Conservation (phyloP, 92 coral and sea anemone species). For the Montipora capitata region DNA sequence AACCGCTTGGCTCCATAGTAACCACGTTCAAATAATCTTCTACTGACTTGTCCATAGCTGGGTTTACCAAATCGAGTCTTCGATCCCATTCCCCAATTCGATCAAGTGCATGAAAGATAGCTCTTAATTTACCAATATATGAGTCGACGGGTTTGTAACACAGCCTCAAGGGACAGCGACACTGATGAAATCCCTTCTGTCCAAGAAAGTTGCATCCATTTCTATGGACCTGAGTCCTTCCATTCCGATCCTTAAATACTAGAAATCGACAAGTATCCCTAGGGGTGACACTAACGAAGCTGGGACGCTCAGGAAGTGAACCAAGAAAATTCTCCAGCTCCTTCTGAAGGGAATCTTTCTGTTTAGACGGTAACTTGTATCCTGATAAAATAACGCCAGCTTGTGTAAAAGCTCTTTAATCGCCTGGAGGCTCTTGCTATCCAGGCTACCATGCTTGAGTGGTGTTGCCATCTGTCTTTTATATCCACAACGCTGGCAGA, state of each 20-base stretch:
- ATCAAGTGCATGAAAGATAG: constrained; percentile 64
- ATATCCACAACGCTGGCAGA: too few relatives aligned
- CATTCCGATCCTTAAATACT: constrained; percentile 52
- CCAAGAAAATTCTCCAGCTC: constrained; percentile 36
- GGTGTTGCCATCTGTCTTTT: too few relatives aligned
- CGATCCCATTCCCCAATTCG: constrained; percentile 63
- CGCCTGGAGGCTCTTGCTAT: too few relatives aligned
- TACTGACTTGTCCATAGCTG: constrained; percentile 68
- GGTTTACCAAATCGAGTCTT: constrained; percentile 71
- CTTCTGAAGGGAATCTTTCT: constrained; percentile 52
- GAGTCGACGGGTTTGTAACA: constrained; percentile 61
- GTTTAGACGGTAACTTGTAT: not conserved
- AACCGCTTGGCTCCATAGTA: not conserved
- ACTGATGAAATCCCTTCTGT: not conserved
- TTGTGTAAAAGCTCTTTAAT: too few relatives aligned
- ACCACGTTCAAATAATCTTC: constrained; percentile 1
- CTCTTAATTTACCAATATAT: constrained; percentile 65
- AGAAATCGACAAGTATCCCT: constrained; percentile 52
- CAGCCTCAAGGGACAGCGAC: constrained; percentile 53
- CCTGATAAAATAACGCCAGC: too few relatives aligned
- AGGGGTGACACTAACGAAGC: not conserved
- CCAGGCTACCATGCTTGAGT: too few relatives aligned
- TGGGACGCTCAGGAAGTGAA: constrained; percentile 22
- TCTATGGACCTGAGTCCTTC: constrained; percentile 70
- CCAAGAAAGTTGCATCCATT: constrained; percentile 48